phyloP scores from a whole-genome alignment of 92 coral and sea anemone genomes.

The Montipora capitata region DNA sequence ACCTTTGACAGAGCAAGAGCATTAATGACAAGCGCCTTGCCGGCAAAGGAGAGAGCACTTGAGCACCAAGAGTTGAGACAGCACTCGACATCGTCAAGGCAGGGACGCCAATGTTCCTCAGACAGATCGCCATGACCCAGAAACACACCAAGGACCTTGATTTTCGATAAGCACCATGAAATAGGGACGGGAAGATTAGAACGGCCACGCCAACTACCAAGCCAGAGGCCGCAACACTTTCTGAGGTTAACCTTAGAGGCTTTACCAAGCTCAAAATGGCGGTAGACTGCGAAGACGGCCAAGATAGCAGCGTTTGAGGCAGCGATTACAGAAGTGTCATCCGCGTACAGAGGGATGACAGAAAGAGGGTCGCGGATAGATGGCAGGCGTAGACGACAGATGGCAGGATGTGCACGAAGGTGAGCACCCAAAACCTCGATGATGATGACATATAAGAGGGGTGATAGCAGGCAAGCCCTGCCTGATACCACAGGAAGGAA shows the following conservation, averaged over 20 bases:
- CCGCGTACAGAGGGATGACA: background rate
- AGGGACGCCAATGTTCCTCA: background rate
- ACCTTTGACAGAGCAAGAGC: background rate
- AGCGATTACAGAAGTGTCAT: slow-evolving; percentile 17
- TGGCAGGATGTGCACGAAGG: background rate
- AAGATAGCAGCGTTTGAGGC: background rate
- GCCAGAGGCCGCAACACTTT: slow-evolving; percentile 16
- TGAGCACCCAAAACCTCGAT: slow-evolving; percentile 54
- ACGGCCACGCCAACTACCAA: slow-evolving; percentile 24
- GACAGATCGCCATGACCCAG: background rate
- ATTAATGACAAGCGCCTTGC: background rate
- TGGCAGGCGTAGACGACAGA: slow-evolving; percentile 14
- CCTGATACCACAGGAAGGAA: slow-evolving; percentile 21
- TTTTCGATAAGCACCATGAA: background rate
- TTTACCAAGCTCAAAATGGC: background rate
- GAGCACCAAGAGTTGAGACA: background rate
- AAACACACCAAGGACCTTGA: background rate
- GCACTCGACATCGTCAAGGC: background rate
- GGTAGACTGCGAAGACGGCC: background rate
- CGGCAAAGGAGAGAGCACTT: background rate
- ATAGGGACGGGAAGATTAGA: background rate
- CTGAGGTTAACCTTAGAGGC: slow-evolving; percentile 6
- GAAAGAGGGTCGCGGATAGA: no score
- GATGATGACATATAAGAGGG: slow-evolving; percentile 33
- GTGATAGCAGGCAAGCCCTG: slow-evolving; percentile 75